Evolutionary conservation across 2,888 invertebrate genomes (phyloP), one percentile per base, ranked within the genome.

Genomic region (Tiliacea aurago): DNA sequence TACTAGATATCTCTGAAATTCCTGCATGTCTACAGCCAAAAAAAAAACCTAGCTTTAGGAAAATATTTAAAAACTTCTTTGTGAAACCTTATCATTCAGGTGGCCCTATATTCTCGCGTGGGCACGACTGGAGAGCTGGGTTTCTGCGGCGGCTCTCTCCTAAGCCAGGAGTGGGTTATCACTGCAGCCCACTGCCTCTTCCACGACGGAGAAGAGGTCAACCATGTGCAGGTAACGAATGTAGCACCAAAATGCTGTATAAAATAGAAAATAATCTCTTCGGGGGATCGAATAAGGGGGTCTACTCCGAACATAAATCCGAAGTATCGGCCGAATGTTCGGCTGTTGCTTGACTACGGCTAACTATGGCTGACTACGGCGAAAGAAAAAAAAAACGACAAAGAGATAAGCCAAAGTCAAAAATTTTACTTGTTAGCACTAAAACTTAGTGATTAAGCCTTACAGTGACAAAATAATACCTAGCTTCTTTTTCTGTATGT

Each of bases 181-280:
- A 96, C 97, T 0, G 97, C 97, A 0, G 97, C 97, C 1, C 97
- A 97, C 86, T 97, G 97, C 89, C 95, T 94, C 89, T 96, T 93
- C 85, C 95, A 95, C 62, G 87, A 87, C 1, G 92, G 85, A 0
- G 83, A 87, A 43, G 88, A 90, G 51, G 95, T 96, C 2, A 93
- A 95, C 62, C 89, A 94, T 77, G 93, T 94, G 3, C 96, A 96
- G 93, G 96, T 95, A 73, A 81, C 0, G 18, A 61, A 23, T 28
- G 20, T 4, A 9, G 37, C 1, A 1, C 65, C 6, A 23, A 18
- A 18, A 28, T 49, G 0, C 23, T 64, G 18, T 4, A 61, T 23
- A 53, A 6, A 53, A n/a, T 58, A 13, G 23, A 55, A 55, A 18
- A 28, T 23, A 15, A 23, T 55, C 7, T 4, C n/a, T 51, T 51